Evolutionary conservation across 2,113 vertebrate species (phyloP).

Genomic region (Myotis lucifugus): DNA sequence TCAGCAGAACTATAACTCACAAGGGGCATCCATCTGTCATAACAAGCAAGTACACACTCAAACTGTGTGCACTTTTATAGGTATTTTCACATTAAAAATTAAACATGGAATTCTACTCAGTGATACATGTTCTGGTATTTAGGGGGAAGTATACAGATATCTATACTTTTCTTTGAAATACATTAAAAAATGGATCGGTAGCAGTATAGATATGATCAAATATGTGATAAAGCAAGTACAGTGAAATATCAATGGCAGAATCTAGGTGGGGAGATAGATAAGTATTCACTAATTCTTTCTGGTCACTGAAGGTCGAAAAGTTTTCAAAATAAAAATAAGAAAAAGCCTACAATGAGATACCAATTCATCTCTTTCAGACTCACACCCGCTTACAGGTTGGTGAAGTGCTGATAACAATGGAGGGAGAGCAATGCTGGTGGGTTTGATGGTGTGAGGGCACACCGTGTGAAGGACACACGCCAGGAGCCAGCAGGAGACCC

Average conservation of each 20-base stretch:
- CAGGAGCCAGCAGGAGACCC: not conserved
- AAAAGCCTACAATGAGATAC: not conserved
- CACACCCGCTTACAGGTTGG: rapidly evolving
- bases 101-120: not conserved
- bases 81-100: not conserved
- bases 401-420: rapidly evolving
- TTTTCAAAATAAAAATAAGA: not conserved
- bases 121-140: rapidly evolving
- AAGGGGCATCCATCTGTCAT: rapidly evolving
- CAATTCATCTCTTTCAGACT: not conserved
- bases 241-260: not conserved
- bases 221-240: not conserved
- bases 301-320: too few species aligned
- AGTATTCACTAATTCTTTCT: not conserved
- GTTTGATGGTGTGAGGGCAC: not conserved
- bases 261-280: not conserved
- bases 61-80: rapidly evolving
- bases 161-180: not conserved
- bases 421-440: not conserved
- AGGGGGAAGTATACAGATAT: not conserved
- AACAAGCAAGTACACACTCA: not conserved
- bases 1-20: not conserved
- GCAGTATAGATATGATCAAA: not conserved
- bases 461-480: not conserved
- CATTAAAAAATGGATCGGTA: rapidly evolving